Evolutionary conservation across 2,797 vertebrate genomes (phyloP), one percentile per base, ranked within the genome.

Genomic region (Enteromius thamalakanensis): DNA sequence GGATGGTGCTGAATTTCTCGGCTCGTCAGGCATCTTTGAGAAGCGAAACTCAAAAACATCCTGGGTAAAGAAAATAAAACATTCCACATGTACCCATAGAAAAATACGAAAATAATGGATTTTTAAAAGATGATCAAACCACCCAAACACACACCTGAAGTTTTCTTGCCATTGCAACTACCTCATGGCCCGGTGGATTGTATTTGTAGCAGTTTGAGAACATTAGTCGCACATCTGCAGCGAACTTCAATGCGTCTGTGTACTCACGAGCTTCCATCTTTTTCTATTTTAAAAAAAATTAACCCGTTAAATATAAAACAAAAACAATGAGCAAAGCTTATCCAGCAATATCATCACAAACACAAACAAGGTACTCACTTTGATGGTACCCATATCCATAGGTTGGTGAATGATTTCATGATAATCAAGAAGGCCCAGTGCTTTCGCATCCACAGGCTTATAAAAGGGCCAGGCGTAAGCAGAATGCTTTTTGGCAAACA

Each of bases 391-490:
- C 79, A 99, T 92, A 89, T 98, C 96, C 93, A 96, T 97, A 4
- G 97, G 97, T 76, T 91, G 93, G 86, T 95, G 95, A 82, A 96
- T 90, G 81, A 94, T 89, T 21, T 94, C 91, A 88, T 95, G 93
- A 88, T 95, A 96, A 87, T 95, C 95, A 53, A 93, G 92, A 60
- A 94, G 88, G 6, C 95, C 94, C 77, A 94, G 91, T 67, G 91
- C 91, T 55, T 91, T 89, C 0, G 86, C 89, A 65, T 96, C 95
- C 17, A 93, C 92, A 1, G 96, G 94, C 23, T 93, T 93, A 75
- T 97, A 96, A 90, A 98, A 98, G 34, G 97, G 97, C 97, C 97
- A 97, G 0, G 96, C 95, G 6, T 96, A 97, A 0, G 91, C 86
- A 0, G 91, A 93, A 85, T 99, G 97, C 79, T 96, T 97, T 91